These are phyloP conservation scores for Pongo pygmaeus DNA, from an alignment of 2,113 vertebrate species.

Conservation along the genomic window DNA sequence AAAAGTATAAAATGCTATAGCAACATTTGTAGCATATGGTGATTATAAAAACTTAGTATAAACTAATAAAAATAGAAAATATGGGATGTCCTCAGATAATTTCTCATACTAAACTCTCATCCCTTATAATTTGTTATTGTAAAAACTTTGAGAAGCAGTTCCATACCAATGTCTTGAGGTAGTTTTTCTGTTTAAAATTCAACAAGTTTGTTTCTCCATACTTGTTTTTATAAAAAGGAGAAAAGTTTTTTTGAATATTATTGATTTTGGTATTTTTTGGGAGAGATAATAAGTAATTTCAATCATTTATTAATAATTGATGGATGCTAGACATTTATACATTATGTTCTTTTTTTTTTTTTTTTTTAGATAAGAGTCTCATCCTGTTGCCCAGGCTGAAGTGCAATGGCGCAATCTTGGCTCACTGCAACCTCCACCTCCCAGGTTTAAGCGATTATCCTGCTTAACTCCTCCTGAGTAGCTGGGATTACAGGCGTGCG, in stretches of 20 bases:
- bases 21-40: conserved; percentile 49
- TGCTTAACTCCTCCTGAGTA: too few species aligned
- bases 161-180: neutral
- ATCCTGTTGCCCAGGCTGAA: too few species aligned
- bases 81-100: conserved; percentile 2
- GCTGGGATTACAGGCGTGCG: too few species aligned
- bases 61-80: conserved; percentile 64
- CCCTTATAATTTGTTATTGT: neutral
- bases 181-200: conserved; percentile 5
- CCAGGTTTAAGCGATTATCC: too few species aligned
- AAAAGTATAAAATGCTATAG: conserved; percentile 56
- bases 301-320: neutral
- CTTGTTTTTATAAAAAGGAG: neutral
- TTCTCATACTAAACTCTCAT: conserved; percentile 9
- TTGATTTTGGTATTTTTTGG: neutral
- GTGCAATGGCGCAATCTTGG: too few species aligned
- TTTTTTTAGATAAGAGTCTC: too few species aligned
- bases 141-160: neutral
- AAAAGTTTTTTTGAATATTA: neutral
- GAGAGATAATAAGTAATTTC: neutral
- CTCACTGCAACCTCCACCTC: too few species aligned
- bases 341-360: too few species aligned
- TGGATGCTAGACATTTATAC: neutral
- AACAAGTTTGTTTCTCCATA: neutral
- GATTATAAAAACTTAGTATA: conserved; percentile 67